Base-by-base conservation (phyloP, 2,113 vertebrate genomes). In the Nestor notabilis region DNA sequence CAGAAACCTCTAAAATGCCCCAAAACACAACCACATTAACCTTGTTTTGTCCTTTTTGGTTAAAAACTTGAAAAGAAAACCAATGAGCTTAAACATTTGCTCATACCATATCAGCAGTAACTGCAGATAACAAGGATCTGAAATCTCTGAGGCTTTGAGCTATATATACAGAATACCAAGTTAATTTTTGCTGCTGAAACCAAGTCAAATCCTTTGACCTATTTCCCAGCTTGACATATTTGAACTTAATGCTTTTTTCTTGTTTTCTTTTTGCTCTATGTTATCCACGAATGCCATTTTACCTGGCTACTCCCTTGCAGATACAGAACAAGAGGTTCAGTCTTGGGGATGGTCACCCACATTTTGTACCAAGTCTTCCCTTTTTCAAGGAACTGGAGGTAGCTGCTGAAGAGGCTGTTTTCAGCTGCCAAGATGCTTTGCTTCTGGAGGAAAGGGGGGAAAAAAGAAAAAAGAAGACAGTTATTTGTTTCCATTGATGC, bases 231-330 rank as follows among this genome's bases (percentile, higher is more conserved):
- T 47, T 17, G 4, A 37, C 18, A 35, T 41, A 64, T 60, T 89
- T 78, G 52, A 96, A 75, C 20, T 70, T 39, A 28, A 33, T 0
- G 3, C 8, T 20, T 46, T 64, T 66, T 39, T 74, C 20, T 19
- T 20, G 43, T 64, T 66, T 39, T 74, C 20, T 19, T 21, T 56
- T 49, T 33, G 6, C 28, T 39, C 7, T 23, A 15, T 25, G 20
- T 43, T 64, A 78, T 23, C 46, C 8, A 2, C 0, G 9, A 60
- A 56, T 11, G 7, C 29, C 21, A 28, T 53, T 69, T 97, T 97
- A 99, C 99, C 99, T 99, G 99, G 94, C 94, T 98, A 53, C 90
- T 98, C 89, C 95, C 98, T 92, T 99, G 98, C 55, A 99, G 87
- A 87, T 98, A 98, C 69, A 99, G 95, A 83, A 99, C 98, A 46